A percentile compares a stretch with the other conserved stretches of the same genome.
Evolutionary conservation across 2,113 vertebrate species (phyloP).

Genomic region (Hydrochoerus hydrochaeris): DNA sequence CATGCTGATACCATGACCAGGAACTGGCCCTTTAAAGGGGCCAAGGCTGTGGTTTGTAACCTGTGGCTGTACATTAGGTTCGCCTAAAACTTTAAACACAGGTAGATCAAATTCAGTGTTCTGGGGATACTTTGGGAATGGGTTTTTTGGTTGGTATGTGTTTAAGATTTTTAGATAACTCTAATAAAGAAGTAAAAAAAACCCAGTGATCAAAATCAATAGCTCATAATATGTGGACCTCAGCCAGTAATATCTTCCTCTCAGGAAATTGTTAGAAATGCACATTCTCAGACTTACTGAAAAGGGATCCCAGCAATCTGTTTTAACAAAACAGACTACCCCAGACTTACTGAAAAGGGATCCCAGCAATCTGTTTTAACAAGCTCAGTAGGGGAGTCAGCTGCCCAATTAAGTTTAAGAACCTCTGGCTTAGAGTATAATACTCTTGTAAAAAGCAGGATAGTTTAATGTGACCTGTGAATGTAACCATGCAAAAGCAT

Average conservation of each 20-base stretch:
- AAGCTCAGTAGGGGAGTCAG: background rate
- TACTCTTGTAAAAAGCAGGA: background rate
- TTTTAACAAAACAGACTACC: background rate
- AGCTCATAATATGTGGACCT: background rate
- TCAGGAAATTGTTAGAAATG: slow-evolving; percentile 29
- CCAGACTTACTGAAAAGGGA: background rate
- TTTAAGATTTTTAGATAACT: background rate
- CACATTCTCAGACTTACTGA: background rate
- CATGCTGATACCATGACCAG: background rate
- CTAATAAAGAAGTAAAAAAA: background rate
- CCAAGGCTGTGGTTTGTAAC: background rate
- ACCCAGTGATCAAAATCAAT: background rate
- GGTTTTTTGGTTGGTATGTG: background rate
- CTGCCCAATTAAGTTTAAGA: background rate
- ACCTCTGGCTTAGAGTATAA: background rate
- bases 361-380: background rate
- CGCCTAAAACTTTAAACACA: background rate
- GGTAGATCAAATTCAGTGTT: background rate
- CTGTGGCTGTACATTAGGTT: background rate
- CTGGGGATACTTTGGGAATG: background rate
- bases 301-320: background rate
- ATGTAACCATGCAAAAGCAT: background rate
- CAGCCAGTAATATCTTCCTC: background rate
- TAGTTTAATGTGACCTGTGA: background rate
- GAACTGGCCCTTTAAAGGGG: background rate